A percentile compares a stretch with the other conserved stretches of the same genome.
phyloP scores from a whole-genome alignment of 2,888 invertebrate genomes.

The Criorhina ranunculi region DNA sequence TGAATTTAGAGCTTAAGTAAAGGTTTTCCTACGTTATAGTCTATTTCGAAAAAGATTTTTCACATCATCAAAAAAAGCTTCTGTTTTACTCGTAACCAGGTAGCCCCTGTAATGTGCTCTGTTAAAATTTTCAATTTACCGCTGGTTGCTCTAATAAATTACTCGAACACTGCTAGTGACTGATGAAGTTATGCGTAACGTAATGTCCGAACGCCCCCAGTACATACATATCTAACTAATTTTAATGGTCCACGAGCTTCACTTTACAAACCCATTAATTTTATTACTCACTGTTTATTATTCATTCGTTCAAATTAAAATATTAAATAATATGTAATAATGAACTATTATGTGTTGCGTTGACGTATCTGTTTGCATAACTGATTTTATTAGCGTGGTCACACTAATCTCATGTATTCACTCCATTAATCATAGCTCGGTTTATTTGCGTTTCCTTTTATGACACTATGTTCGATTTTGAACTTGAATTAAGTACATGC shows the following conservation, averaged over 20 bases:
- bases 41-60: too few species aligned
- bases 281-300: slow-evolving; percentile 21
- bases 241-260: slow-evolving; percentile 2
- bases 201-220: not conserved
- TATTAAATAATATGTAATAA: slow-evolving; percentile 7
- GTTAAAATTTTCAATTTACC: not conserved
- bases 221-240: not conserved
- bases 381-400: slow-evolving; percentile 34
- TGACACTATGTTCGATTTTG: slow-evolving; percentile 3
- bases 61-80: too few species aligned
- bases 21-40: too few species aligned
- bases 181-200: not conserved
- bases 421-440: slow-evolving; percentile 14
- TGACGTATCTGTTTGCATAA: slow-evolving; percentile 28
- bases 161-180: not conserved
- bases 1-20: too few species aligned
- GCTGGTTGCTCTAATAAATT: not conserved
- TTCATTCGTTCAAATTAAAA: not conserved
- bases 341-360: slow-evolving; percentile 18
- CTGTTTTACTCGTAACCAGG: too few species aligned
- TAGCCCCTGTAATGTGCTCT: too few species aligned
- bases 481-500: slow-evolving; percentile 34
- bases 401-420: slow-evolving; percentile 29
- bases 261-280: slow-evolving; percentile 22
- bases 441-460: slow-evolving; percentile 33